Conservation (phyloP, 2,113 vertebrate species). For the Amia ocellicauda region DNA sequence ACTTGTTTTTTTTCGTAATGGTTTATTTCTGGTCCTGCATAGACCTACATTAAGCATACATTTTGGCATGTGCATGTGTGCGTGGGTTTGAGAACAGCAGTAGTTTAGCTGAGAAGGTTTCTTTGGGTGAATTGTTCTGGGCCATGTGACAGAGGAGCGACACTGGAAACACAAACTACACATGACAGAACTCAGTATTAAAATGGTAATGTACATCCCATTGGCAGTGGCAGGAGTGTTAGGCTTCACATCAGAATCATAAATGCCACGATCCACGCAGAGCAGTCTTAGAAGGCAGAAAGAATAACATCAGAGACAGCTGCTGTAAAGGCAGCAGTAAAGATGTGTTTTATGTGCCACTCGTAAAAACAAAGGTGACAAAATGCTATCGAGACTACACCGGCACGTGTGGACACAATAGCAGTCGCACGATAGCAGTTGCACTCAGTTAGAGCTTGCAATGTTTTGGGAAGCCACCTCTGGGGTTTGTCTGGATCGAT, state of each 20-base stretch:
- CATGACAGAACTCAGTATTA: no score
- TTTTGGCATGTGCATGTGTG: no score
- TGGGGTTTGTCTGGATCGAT: neutral
- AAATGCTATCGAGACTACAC: neutral
- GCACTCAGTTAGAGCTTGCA: no score
- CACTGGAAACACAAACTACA: no score
- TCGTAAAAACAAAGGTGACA: conserved; percentile 12
- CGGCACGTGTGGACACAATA: neutral
- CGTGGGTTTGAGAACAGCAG: no score
- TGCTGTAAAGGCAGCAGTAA: neutral
- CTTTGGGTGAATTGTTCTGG: no score
- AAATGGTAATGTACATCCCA: no score
- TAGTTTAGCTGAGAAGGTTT: no score
- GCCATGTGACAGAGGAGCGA: no score
- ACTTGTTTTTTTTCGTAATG: no score
- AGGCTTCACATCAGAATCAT: neutral
- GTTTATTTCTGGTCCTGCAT: no score
- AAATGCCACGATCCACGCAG: conserved; percentile 6
- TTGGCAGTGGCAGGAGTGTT: neutral
- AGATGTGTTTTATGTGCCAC: neutral
- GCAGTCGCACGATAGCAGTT: neutral
- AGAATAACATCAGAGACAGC: neutral
- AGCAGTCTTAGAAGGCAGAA: neutral
- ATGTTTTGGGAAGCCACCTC: neutral
- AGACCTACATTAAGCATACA: no score